Percentiles rank a stretch among this genome's conserved stretches.
Conservation (phyloP, 2,113 vertebrate genomes). For the Origma solitaria region DNA sequence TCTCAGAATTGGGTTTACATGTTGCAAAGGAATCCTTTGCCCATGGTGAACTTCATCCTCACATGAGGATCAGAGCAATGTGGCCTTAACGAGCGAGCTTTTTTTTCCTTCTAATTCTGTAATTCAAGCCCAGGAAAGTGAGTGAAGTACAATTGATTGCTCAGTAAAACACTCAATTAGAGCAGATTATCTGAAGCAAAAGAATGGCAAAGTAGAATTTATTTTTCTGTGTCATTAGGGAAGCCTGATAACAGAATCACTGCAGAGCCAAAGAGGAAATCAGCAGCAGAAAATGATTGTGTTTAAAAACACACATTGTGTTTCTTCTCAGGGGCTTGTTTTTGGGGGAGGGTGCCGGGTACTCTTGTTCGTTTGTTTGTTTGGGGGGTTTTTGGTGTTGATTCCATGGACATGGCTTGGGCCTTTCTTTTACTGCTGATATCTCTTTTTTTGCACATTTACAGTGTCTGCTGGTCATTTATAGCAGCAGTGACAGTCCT, state of each 20-base stretch:
- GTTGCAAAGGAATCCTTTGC: background rate
- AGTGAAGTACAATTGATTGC: background rate
- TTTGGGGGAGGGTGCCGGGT: background rate
- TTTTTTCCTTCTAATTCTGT: background rate
- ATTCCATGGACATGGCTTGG: accelerated
- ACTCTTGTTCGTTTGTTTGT: background rate
- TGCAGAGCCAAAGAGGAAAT: background rate
- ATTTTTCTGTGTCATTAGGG: background rate
- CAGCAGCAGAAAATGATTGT: background rate
- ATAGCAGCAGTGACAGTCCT: background rate
- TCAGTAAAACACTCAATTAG: background rate
- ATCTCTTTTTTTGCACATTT: background rate
- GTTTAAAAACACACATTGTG: background rate
- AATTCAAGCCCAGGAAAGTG: background rate
- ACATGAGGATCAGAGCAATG: background rate
- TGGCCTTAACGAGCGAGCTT: background rate
- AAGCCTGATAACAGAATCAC: background rate
- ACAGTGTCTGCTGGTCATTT: background rate
- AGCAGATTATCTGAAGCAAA: background rate
- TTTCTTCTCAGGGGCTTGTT: background rate
- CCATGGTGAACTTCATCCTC: background rate
- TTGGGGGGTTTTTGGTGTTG: background rate
- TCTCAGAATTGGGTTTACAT: background rate
- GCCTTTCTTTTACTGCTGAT: background rate
- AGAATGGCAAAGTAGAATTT: background rate